These are phyloP conservation scores for Ophiodon elongatus DNA, from an alignment of 2,113 vertebrate species.

Conservation along the genomic window DNA sequence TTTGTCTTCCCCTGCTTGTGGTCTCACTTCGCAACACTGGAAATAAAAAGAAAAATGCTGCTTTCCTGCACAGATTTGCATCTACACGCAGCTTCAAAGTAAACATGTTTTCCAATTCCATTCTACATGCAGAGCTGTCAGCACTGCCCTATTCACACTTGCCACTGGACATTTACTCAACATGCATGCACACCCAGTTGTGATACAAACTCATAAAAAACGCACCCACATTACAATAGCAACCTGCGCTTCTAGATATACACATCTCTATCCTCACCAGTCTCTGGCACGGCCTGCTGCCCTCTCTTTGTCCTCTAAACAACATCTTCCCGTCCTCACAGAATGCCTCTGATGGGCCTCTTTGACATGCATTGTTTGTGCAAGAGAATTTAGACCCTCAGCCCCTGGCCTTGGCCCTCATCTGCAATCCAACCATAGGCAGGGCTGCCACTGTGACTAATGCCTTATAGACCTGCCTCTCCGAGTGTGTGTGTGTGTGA, in stretches of 20 bases:
- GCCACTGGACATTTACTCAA: background rate
- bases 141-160: constrained; percentile 8
- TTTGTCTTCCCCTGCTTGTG: constrained; percentile 52
- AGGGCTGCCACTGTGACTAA: constrained; percentile 80
- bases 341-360: constrained; percentile 73
- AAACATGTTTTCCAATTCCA: constrained; percentile 33
- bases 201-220: constrained; percentile 33
- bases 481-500: constrained; percentile 40
- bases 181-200: background rate
- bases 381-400: constrained; percentile 78
- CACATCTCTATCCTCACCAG: constrained; percentile 70
- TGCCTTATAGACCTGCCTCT: constrained; percentile 64
- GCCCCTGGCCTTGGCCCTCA: constrained; percentile 78
- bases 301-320: constrained; percentile 74
- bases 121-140: constrained; percentile 16
- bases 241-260: constrained; percentile 39
- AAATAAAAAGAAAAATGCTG: constrained; percentile 19
- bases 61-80: background rate
- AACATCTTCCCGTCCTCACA: constrained; percentile 68
- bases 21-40: constrained; percentile 27
- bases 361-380: constrained; percentile 82
- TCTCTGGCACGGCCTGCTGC: constrained; percentile 59
- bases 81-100: constrained; percentile 9
- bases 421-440: constrained; percentile 73
- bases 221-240: constrained; percentile 39